Evolutionary conservation across 2,113 vertebrate species (phyloP).

Genomic region (Rhea americana): DNA sequence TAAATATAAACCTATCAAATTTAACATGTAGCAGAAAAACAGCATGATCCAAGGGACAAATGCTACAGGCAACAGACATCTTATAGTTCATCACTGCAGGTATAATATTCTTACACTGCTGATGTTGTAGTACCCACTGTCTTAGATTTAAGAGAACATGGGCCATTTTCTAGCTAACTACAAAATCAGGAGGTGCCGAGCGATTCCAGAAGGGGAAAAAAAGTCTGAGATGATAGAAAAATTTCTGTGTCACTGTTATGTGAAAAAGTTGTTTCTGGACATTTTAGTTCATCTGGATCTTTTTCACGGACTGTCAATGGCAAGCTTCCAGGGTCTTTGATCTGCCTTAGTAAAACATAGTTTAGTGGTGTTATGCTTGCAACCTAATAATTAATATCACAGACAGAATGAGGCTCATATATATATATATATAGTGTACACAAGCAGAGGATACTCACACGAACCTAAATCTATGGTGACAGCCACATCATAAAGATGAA

Average conservation of each 20-base stretch:
- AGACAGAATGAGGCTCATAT: not conserved
- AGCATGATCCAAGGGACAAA: not conserved
- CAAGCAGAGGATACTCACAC: conserved; percentile 22
- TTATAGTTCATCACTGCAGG: not conserved
- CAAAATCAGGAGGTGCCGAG: not conserved
- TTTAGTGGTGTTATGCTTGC: conserved; percentile 1
- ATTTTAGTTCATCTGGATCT: not conserved
- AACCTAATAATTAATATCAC: conserved; percentile 28
- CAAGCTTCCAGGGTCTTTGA: conserved; percentile 10
- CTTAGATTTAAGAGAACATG: not conserved
- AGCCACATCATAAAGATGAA: conserved; percentile 11
- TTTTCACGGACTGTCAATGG: conserved; percentile 1
- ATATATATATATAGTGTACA: not conserved
- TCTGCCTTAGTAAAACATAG: not conserved
- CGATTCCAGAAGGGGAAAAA: not conserved
- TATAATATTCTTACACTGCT: not conserved
- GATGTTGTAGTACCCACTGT: not conserved
- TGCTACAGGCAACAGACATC: not conserved
- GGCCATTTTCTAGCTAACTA: not conserved
- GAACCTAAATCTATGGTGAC: not conserved
- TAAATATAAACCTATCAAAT: conserved; percentile 13
- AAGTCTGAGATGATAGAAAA: not conserved
- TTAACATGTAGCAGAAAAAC: not conserved
- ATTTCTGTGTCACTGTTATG: not conserved
- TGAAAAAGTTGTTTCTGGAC: not conserved